phyloP scores from a whole-genome alignment of 2,113 vertebrate species.

The Candoia aspera region DNA sequence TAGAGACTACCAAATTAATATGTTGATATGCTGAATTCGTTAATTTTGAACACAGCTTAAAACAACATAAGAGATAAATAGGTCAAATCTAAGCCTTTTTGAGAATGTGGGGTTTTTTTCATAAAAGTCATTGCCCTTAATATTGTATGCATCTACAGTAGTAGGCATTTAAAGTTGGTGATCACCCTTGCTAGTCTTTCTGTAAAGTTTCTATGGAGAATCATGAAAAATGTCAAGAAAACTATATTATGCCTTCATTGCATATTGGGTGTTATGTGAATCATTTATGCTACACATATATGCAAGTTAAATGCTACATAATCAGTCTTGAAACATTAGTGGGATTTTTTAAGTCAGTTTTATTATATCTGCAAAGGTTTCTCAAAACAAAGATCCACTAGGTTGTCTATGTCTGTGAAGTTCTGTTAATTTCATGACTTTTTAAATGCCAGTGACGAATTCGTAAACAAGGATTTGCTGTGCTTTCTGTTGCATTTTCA shows the following conservation, averaged over 20 bases:
- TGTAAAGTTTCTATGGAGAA: constrained; percentile 42
- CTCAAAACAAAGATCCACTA: constrained; percentile 55
- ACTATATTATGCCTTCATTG: constrained; percentile 38
- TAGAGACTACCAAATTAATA: constrained; percentile 61
- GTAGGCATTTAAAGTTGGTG: constrained; percentile 49
- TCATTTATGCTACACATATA: constrained; percentile 44
- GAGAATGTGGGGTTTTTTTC: constrained; percentile 32
- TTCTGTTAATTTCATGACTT: constrained; percentile 38
- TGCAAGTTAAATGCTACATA: constrained; percentile 52
- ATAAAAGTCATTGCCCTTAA: constrained; percentile 44
- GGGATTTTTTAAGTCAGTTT: constrained; percentile 23
- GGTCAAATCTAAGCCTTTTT: constrained; percentile 31
- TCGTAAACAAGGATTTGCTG: constrained; percentile 51
- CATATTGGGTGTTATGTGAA: constrained; percentile 61
- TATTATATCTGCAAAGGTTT: constrained; percentile 18
- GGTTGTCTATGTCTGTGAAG: constrained; percentile 20
- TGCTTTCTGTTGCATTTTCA: constrained; percentile 31
- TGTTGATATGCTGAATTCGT: constrained; percentile 70
- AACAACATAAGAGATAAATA: constrained; percentile 53
- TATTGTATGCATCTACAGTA: constrained; percentile 37
- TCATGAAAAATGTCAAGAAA: constrained; percentile 44
- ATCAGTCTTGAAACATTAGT: constrained; percentile 20
- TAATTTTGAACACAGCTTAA: constrained; percentile 63
- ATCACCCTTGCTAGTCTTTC: constrained; percentile 54
- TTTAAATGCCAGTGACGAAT: constrained; percentile 57